A percentile compares a stretch with the other conserved stretches of the same genome.
These are phyloP conservation scores for Hypotaenidia okinawae DNA, from an alignment of 2,797 vertebrate genomes.

Conservation along the genomic window DNA sequence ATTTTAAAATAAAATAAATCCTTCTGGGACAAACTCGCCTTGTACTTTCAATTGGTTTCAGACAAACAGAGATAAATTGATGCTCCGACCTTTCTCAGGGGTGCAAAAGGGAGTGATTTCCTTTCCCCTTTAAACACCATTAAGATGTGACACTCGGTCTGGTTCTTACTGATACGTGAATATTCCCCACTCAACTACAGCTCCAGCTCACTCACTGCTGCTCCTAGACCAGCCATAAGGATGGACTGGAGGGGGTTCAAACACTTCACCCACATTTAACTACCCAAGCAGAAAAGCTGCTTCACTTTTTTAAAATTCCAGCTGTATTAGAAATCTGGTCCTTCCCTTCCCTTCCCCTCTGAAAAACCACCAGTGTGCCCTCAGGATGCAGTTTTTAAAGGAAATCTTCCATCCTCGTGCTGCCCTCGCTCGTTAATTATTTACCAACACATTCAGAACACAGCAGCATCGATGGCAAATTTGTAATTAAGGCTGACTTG, in stretches of 20 bases:
- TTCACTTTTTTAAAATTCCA: background rate
- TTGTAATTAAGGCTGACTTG: background rate
- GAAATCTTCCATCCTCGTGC: background rate
- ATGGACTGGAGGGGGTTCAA: background rate
- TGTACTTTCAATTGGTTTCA: background rate
- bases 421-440: background rate
- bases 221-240: background rate
- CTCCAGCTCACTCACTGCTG: background rate
- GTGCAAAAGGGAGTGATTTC: background rate
- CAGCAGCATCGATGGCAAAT: background rate
- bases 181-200: background rate
- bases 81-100: background rate
- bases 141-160: constrained; percentile 1
- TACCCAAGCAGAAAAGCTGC: background rate
- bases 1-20: background rate
- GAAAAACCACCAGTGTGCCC: background rate
- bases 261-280: background rate
- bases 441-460: background rate
- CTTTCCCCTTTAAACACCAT: background rate
- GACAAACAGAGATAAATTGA: background rate
- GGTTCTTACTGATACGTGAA: background rate
- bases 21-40: background rate
- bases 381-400: background rate
- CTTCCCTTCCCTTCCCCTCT: background rate
- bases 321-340: background rate